A percentile compares a stretch with the other conserved stretches of the same genome.
Evolutionary conservation across 2,797 vertebrate species (phyloP).

Genomic region (Schizopygopsis malacanthus): DNA sequence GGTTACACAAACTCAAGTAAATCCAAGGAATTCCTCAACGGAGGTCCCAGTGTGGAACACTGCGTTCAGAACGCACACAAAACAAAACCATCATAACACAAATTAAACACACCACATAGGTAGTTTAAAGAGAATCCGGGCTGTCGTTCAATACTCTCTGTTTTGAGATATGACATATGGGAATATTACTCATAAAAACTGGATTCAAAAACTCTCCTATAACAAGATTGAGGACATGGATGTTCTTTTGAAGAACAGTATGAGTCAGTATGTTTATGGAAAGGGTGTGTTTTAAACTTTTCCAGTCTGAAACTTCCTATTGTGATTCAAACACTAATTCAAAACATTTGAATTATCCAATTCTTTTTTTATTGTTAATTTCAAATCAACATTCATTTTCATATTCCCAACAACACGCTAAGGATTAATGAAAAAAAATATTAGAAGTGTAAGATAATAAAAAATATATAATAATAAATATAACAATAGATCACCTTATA

Average conservation of each 20-base stretch:
- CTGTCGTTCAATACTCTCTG: neutral
- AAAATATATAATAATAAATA: neutral
- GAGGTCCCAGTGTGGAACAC: neutral
- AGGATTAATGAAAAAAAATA: neutral
- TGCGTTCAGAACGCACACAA: neutral
- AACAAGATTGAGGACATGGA: neutral
- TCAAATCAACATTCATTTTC: neutral
- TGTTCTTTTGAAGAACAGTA: too few species aligned
- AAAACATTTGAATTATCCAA: neutral
- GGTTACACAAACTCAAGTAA: constrained; percentile 17
- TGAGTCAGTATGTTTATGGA: neutral
- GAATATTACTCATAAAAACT: constrained; percentile 2
- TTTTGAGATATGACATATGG: neutral
- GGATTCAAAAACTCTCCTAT: neutral
- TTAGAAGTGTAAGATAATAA: neutral
- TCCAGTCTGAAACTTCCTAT: neutral
- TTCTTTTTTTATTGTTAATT: neutral
- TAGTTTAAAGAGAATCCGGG: neutral
- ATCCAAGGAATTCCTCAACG: constrained; percentile 14
- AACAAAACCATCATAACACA: neutral
- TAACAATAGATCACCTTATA: neutral
- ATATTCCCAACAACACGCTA: neutral
- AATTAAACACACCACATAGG: neutral
- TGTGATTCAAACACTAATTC: neutral
- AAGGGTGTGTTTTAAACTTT: neutral